Conservation (phyloP, 2,888 invertebrate species). For the Lycophotia porphyrea region DNA sequence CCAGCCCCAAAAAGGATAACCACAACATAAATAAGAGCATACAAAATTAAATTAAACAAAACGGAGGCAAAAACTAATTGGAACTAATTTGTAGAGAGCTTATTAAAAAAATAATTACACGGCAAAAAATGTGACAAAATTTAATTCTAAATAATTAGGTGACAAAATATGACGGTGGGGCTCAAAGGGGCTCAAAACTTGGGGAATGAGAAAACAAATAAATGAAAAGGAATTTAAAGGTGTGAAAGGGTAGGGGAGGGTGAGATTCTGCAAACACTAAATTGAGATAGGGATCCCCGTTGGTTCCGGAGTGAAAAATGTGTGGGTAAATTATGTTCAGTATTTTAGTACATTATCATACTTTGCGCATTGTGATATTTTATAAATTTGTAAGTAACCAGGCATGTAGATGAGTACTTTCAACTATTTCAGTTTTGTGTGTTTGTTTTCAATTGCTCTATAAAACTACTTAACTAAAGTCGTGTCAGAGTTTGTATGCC, state of each 20-base stretch:
- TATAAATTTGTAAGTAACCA: background rate
- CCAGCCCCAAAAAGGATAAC: slow-evolving; percentile 38
- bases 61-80: slow-evolving; percentile 51
- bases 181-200: background rate
- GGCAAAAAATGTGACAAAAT: slow-evolving; percentile 34
- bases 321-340: slow-evolving; percentile 10
- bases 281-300: slow-evolving; percentile 21
- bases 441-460: background rate
- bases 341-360: slow-evolving; percentile 10
- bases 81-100: slow-evolving; percentile 46
- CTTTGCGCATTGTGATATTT: background rate
- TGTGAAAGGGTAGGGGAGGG: slow-evolving; percentile 21
- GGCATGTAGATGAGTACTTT: background rate
- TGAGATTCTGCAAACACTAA: slow-evolving; percentile 48
- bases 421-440: background rate
- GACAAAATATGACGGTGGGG: slow-evolving; percentile 39
- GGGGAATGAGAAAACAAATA: slow-evolving; percentile 37
- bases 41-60: slow-evolving; percentile 54
- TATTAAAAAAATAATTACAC: slow-evolving; percentile 36
- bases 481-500: no score
- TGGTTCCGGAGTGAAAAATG: slow-evolving; percentile 20
- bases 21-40: slow-evolving; percentile 48
- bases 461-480: background rate
- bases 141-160: slow-evolving; percentile 47
- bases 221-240: slow-evolving; percentile 35